Base-by-base conservation (phyloP, 2,113 vertebrate species). In the Calyptomena viridis region DNA sequence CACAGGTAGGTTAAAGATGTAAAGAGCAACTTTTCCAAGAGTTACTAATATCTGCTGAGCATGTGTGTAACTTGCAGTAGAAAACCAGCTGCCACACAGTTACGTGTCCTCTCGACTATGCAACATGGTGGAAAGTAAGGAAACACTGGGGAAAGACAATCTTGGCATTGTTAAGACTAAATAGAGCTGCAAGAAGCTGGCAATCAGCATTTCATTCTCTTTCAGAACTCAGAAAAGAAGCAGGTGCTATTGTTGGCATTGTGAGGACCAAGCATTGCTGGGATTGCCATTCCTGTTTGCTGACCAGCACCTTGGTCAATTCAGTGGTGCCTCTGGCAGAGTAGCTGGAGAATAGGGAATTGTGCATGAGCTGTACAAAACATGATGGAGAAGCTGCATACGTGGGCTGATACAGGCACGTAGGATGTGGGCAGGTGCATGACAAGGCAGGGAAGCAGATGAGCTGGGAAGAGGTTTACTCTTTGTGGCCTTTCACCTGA, bases 11-110 rank as follows among this genome's bases (percentile, higher is more conserved):
- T 31, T 72, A 44, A 72, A 35, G 9, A 75, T 3, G 10, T 53
- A 62, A 64, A 68, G 14, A 79, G 5, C 1, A 4, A 9, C 6
- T 64, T 73, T 58, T 78, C 49, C 23, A 40, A 10, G 8, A 30
- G 16, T 47, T 58, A 23, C 19, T 64, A 40, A 8, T 37, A 39
- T 46, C 18, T 25, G 18, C n/a, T 67, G 25, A 69, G 11, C 10
- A 28, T 0, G 0, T 47, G 33, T 15, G 9, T 35, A 75, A 50
- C 9, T 44, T 14, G 13, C 24, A 27, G 14, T 10, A 24, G 31
- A 58, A 89, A 69, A 89, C 5, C 27, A 74, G 25, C 56, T 74
- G 31, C 27, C 31, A 14, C 28, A 24, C 15, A 9, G 18, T 53
- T 84, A 73, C 5, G 7, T 15, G 14, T 78, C 39, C 46, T 47